A percentile compares a stretch with the other conserved stretches of the same genome.
These are phyloP conservation scores for Cyclopterus lumpus DNA, from an alignment of 2,797 vertebrate genomes.

Conservation along the genomic window DNA sequence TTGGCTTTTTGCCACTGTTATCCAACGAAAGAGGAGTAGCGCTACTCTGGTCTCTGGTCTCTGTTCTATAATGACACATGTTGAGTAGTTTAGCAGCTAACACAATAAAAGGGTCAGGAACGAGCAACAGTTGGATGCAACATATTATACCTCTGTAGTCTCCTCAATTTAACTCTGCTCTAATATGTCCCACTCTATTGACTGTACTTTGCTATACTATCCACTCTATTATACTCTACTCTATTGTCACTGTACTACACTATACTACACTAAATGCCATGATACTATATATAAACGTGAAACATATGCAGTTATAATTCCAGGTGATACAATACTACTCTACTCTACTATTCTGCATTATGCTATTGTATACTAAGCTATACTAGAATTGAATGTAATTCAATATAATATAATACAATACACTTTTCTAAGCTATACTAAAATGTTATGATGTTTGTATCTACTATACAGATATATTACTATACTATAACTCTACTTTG, in stretches of 20 bases:
- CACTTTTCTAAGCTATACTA: neutral
- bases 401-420: neutral
- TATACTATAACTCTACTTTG: neutral
- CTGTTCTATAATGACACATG: neutral
- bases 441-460: neutral
- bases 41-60: neutral
- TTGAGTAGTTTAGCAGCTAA: neutral
- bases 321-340: neutral
- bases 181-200: neutral
- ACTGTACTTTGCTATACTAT: neutral
- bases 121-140: neutral
- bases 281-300: neutral
- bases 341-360: neutral
- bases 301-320: neutral
- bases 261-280: neutral
- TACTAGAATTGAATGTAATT: neutral
- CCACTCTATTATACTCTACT: neutral
- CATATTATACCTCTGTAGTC: neutral
- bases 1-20: slow-evolving; percentile 16
- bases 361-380: neutral
- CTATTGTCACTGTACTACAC: neutral
- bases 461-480: neutral
- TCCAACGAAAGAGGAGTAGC: neutral
- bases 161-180: neutral
- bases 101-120: neutral